phyloP scores from a whole-genome alignment of 2,888 invertebrate genomes.

The Pollenia labialis region DNA sequence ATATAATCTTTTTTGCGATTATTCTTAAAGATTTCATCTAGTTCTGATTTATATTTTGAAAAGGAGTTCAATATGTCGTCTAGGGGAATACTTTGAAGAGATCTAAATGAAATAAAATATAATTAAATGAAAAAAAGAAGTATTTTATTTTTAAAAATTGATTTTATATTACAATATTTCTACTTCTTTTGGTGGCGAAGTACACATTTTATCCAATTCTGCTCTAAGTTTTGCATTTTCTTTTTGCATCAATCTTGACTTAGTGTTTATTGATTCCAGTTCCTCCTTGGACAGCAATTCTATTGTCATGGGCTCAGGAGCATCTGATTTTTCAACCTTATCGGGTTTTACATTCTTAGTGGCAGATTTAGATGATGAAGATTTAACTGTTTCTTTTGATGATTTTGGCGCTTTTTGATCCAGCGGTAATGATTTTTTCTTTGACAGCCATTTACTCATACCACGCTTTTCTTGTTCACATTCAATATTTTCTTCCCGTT shows the following conservation, averaged over 20 bases:
- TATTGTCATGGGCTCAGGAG: constrained; percentile 27
- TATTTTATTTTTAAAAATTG: not conserved
- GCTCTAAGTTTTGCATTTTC: constrained; percentile 68
- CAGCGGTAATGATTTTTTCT: constrained; percentile 43
- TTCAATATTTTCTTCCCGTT: constrained; percentile 46
- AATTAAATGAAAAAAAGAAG: not conserved
- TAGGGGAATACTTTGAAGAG: constrained; percentile 59
- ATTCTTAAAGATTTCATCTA: constrained; percentile 69
- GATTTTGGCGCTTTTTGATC: not conserved
- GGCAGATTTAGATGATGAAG: constrained; percentile 13
- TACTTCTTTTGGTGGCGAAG: constrained; percentile 67
- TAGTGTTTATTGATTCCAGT: constrained; percentile 53
- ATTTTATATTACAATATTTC: constrained; percentile 68
- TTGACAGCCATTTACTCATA: constrained; percentile 66
- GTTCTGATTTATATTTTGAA: constrained; percentile 52
- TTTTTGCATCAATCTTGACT: constrained; percentile 59
- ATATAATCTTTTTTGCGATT: constrained; percentile 66
- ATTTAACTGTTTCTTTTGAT: constrained; percentile 27
- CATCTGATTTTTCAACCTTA: constrained; percentile 22
- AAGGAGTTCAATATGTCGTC: constrained; percentile 66
- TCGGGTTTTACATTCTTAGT: constrained; percentile 17
- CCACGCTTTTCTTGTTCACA: constrained; percentile 62
- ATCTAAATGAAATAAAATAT: constrained; percentile 49
- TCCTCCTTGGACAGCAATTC: constrained; percentile 66
- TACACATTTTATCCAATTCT: constrained; percentile 62